A percentile compares a stretch with the other conserved stretches of the same genome.
phyloP scores from a whole-genome alignment of 1,140 invertebrate species.

The Drosophila serrata region DNA sequence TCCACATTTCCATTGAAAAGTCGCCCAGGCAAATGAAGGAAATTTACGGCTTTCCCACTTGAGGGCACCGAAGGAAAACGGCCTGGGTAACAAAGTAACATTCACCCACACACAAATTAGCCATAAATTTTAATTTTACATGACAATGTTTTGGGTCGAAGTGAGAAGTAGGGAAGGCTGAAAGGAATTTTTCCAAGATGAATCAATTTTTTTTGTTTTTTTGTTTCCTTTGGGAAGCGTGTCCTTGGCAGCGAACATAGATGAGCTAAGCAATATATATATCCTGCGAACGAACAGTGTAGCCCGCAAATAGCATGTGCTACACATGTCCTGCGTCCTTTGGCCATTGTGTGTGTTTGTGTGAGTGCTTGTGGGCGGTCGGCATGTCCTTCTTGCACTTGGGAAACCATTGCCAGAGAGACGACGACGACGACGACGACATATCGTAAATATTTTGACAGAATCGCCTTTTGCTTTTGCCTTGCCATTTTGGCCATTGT shows the following conservation, averaged over 20 bases:
- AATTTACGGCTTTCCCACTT: constrained; percentile 60
- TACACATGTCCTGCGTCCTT: constrained; percentile 67
- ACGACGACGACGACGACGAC: constrained; percentile 21
- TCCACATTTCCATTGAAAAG: constrained; percentile 55
- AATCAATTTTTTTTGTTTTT: constrained; percentile 62
- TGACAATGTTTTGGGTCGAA: constrained; percentile 66
- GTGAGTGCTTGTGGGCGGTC: constrained; percentile 26
- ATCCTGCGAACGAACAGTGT: constrained; percentile 46
- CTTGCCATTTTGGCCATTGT: constrained; percentile 75
- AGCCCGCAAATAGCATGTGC: constrained; percentile 66
- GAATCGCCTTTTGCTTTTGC: constrained; percentile 80
- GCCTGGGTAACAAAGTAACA: constrained; percentile 30
- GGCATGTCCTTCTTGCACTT: constrained; percentile 50
- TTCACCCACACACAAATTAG: constrained; percentile 78
- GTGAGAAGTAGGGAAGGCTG: constrained; percentile 19
- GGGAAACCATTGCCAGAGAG: constrained; percentile 70
- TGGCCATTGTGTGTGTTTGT: constrained; percentile 25
- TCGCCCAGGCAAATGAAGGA: constrained; percentile 42
- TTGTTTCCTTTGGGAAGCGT: constrained; percentile 10
- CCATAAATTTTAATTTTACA: constrained; percentile 84
- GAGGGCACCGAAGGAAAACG: constrained; percentile 23
- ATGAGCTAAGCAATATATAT: constrained; percentile 48
- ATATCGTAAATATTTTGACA: constrained; percentile 84
- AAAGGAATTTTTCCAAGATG: constrained; percentile 37
- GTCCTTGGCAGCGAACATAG: constrained; percentile 63